phyloP scores from a whole-genome alignment of 2,888 invertebrate species.

The Cephus pulcher region DNA sequence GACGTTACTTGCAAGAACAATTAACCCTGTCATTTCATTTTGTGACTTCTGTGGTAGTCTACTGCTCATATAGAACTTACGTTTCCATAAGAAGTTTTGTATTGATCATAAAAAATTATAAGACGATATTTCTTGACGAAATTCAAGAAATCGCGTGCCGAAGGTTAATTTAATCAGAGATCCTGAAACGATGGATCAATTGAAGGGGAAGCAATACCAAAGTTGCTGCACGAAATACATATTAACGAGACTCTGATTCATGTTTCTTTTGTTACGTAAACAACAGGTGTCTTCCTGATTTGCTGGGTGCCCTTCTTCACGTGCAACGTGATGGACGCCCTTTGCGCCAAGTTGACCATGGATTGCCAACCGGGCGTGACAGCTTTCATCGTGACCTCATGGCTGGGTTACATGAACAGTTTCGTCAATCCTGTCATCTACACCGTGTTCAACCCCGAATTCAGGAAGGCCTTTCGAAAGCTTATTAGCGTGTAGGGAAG shows the following conservation, averaged over 20 bases:
- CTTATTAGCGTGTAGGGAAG: conserved; percentile 71
- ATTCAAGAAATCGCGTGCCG: background rate
- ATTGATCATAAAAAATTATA: no score
- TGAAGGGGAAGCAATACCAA: background rate
- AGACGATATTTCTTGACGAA: background rate
- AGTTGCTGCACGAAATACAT: background rate
- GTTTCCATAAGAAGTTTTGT: no score
- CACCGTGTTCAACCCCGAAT: conserved; percentile 97
- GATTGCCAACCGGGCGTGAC: conserved; percentile 87
- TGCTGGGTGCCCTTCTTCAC: conserved; percentile 99
- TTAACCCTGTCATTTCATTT: background rate
- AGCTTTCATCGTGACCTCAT: conserved; percentile 94
- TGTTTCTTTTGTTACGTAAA: background rate
- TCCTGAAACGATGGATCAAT: background rate
- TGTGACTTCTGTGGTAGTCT: background rate
- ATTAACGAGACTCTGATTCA: background rate
- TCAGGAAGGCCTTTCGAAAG: conserved; percentile 97
- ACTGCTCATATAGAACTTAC: background rate
- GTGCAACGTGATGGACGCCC: conserved; percentile 96
- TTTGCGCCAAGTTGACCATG: conserved; percentile 87
- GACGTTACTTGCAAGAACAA: background rate
- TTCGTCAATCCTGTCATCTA: conserved; percentile 95
- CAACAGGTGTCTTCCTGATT: conserved; percentile 94
- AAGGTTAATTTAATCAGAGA: no score
- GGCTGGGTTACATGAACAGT: conserved; percentile 98